Evolutionary conservation across 1,140 invertebrate genomes (phyloP), one percentile per base, ranked within the genome.

Genomic region (Dysdera silvatica): DNA sequence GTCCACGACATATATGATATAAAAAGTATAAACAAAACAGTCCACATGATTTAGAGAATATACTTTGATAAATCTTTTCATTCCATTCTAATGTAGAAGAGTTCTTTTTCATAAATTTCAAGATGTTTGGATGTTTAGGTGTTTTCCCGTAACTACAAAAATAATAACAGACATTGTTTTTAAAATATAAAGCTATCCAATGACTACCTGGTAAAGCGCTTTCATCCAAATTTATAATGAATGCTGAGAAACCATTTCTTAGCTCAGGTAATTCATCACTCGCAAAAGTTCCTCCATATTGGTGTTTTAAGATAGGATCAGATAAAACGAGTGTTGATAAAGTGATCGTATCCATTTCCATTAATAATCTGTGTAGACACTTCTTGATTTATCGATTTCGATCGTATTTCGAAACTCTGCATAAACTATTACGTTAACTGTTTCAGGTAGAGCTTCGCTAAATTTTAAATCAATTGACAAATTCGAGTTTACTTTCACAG

Each of bases 161-260:
- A 23, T 54, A 54, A 35, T 18, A 37, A 35, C 16, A 14, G 0
- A 4, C 26, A 6, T 54, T 14, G 32, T 54, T 54, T 33, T 1
- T n/a, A 35, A 54, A 37, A 18, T 18, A 33, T 2, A 54, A 24
- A 1, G 31, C 51, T 2, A 54, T 24, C 51, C 51, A 54, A 37
- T 54, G 51, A 37, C 32, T 54, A 4, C 51, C 51, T 4, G 51
- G 51, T n/a, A n/a, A 10, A 18, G 14, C 10, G 20, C 40, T 54
- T 29, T 31, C 10, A 54, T 54, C 51, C 24, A 54, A 54, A 54
- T 54, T 54, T 12, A 37, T 14, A 26, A 54, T 53, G 28, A 53
- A 53, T 24, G 29, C 33, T 23, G 1, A 3, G 37, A 3, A 54
- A 4, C 2, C 4, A 0, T 6, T 37, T 16, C 23, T 37, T 8